A percentile compares a stretch with the other conserved stretches of the same genome.
These are phyloP conservation scores for Scomber colias DNA, from an alignment of 2,113 vertebrate genomes.

Conservation along the genomic window DNA sequence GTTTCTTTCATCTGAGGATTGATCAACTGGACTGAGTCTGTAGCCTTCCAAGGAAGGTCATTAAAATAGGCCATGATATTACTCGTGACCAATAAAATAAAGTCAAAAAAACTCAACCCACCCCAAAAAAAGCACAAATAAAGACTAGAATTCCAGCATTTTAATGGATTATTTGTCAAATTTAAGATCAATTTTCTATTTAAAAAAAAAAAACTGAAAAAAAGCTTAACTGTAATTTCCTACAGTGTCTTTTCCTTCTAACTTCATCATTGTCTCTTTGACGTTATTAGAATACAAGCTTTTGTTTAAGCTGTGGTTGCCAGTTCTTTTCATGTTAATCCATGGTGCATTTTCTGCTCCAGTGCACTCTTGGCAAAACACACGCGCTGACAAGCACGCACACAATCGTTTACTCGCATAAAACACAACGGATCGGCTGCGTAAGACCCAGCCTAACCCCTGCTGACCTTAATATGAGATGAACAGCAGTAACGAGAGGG, in stretches of 20 bases:
- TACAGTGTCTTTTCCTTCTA: neutral
- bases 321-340: constrained; percentile 68
- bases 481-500: constrained; percentile 45
- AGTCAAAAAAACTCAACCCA: constrained; percentile 11
- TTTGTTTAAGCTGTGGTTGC: constrained; percentile 62
- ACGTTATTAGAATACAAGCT: constrained; percentile 47
- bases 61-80: constrained; percentile 47
- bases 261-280: constrained; percentile 30
- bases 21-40: constrained; percentile 59
- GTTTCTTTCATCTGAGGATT: constrained; percentile 66
- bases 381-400: constrained; percentile 13
- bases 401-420: constrained; percentile 21
- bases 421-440: constrained; percentile 44
- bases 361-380: constrained; percentile 58
- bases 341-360: constrained; percentile 83
- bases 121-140: no score
- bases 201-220: no score
- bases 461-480: constrained; percentile 74
- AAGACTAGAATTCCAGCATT: no score
- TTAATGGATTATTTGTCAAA: no score
- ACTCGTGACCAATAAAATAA: constrained; percentile 16
- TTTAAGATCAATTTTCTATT: no score
- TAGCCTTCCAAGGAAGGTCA: constrained; percentile 48
- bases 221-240: neutral
- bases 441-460: constrained; percentile 58